Conservation (phyloP, 2,888 invertebrate genomes). For the Agrochola lychnidis region DNA sequence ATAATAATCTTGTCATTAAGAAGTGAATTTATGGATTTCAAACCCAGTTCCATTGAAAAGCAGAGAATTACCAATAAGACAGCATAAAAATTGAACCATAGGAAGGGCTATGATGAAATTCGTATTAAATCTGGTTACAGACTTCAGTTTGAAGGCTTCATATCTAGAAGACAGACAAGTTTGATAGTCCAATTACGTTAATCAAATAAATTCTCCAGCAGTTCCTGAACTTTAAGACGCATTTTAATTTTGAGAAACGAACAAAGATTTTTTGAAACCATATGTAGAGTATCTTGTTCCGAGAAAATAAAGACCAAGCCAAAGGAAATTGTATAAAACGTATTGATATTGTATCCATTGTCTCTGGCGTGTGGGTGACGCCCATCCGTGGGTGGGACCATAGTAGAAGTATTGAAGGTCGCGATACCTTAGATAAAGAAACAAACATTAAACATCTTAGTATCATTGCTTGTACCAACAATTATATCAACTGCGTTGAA, state of each 20-base stretch:
- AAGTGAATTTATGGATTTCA: slow-evolving; percentile 25
- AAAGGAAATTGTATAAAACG: slow-evolving; percentile 61
- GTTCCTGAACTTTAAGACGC: neutral
- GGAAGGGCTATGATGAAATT: neutral
- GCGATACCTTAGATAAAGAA: slow-evolving; percentile 60
- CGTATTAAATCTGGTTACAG: neutral
- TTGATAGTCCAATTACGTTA: neutral
- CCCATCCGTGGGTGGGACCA: slow-evolving; percentile 79
- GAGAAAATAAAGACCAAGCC: slow-evolving; percentile 29
- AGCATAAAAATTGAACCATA: slow-evolving; percentile 1
- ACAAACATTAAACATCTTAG: slow-evolving; percentile 44
- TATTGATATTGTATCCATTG: slow-evolving; percentile 69
- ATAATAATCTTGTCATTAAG: slow-evolving; percentile 38
- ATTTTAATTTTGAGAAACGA: neutral
- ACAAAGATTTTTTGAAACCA: neutral
- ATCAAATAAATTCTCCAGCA: neutral
- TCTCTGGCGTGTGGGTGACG: slow-evolving; percentile 78
- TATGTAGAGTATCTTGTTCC: slow-evolving; percentile 14
- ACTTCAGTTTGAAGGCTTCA: slow-evolving; percentile 20
- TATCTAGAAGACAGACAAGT: slow-evolving; percentile 9
- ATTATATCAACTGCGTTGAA: slow-evolving; percentile 21
- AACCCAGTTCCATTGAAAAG: slow-evolving; percentile 17
- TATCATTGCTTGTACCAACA: slow-evolving; percentile 24
- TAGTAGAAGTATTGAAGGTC: slow-evolving; percentile 76
- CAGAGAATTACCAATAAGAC: neutral